These are phyloP conservation scores for Scolanthus callimorphus DNA, from an alignment of 92 coral and sea anemone genomes.

Conservation along the genomic window DNA sequence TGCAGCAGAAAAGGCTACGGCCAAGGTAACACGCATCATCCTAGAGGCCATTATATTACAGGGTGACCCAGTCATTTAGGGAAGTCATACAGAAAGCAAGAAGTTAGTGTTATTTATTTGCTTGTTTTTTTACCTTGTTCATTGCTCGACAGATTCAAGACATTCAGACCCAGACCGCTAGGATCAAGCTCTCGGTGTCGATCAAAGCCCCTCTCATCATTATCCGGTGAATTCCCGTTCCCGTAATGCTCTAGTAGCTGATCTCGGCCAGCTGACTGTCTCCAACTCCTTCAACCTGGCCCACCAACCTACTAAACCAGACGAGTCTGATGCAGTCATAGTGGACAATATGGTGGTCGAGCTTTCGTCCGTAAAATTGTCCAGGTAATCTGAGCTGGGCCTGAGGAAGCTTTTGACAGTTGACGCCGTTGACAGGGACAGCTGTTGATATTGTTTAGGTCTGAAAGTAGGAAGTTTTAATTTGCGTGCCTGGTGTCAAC, in stretches of 20 bases:
- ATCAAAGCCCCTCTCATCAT: constrained; percentile 89
- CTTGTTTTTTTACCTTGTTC: too few relatives aligned
- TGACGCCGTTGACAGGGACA: too few relatives aligned
- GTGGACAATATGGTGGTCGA: constrained; percentile 88
- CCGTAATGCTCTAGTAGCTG: constrained; percentile 75
- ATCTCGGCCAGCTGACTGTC: constrained; percentile 78
- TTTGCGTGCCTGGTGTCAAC: too few relatives aligned
- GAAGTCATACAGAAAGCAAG: too few relatives aligned
- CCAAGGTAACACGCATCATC: too few relatives aligned
- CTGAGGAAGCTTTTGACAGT: too few relatives aligned
- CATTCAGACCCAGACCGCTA: constrained; percentile 72
- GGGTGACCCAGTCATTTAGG: too few relatives aligned
- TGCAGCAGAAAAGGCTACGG: constrained; percentile 81
- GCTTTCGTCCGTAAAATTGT: constrained; percentile 80
- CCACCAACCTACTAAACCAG: constrained; percentile 47
- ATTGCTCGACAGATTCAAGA: constrained; percentile 84
- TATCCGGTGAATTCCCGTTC: constrained; percentile 82
- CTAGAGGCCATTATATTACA: too few relatives aligned
- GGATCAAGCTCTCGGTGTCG: constrained; percentile 78
- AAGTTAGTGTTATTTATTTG: too few relatives aligned
- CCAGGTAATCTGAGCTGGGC: too few relatives aligned
- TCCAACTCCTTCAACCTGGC: constrained; percentile 73
- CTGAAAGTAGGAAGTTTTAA: too few relatives aligned
- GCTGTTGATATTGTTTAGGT: too few relatives aligned
- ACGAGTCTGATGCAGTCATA: constrained; percentile 77